Percentiles rank a stretch among this genome's conserved stretches.
Evolutionary conservation across 2,797 vertebrate genomes (phyloP).

Genomic region (Phoebastria nigripes): DNA sequence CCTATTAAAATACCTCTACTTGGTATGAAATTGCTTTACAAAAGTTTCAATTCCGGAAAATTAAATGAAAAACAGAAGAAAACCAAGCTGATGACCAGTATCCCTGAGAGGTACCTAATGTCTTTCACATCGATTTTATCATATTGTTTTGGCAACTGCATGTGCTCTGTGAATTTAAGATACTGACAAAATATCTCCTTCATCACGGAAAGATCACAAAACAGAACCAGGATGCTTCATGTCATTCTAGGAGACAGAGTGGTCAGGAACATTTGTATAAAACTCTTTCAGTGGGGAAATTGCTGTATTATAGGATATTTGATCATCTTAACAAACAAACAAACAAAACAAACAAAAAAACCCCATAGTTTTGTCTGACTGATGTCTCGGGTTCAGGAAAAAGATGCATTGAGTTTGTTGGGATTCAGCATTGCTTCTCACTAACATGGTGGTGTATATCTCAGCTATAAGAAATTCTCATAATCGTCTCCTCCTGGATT

Average conservation of each 20-base stretch:
- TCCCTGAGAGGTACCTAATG: neutral
- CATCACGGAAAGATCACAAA: neutral
- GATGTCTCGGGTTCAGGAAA: neutral
- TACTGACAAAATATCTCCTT: neutral
- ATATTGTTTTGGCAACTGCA: neutral
- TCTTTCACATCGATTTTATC: neutral
- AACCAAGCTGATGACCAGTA: neutral
- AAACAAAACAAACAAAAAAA: neutral
- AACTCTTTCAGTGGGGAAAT: neutral
- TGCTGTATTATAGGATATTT: neutral
- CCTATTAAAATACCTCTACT: neutral
- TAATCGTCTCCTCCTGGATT: neutral
- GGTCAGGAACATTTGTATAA: neutral
- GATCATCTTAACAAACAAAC: neutral
- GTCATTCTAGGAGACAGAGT: neutral
- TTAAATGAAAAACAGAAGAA: neutral
- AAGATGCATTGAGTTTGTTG: neutral
- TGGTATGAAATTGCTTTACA: neutral
- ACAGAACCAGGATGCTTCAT: neutral
- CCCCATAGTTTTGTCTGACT: neutral
- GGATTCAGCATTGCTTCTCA: neutral
- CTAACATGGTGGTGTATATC: neutral
- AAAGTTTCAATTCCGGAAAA: neutral
- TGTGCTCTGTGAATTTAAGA: neutral
- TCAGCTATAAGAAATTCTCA: neutral